These are phyloP conservation scores for Agrilus planipennis DNA, from an alignment of 1,140 invertebrate genomes.

Conservation along the genomic window DNA sequence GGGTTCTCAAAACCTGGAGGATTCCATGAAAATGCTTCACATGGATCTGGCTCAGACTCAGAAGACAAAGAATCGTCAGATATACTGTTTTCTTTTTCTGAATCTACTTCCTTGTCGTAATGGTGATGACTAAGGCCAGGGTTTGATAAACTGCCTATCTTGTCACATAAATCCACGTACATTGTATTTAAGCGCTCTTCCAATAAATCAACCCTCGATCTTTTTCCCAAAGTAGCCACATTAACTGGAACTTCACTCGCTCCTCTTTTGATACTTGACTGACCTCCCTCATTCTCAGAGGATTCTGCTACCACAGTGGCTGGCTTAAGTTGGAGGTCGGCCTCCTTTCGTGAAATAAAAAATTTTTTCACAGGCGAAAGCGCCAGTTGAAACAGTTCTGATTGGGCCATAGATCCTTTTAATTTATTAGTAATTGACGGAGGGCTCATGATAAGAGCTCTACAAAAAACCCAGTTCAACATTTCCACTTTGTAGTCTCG, in stretches of 20 bases:
- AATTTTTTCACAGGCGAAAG: neutral
- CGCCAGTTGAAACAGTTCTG: neutral
- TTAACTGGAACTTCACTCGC: neutral
- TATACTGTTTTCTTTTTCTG: too few relatives aligned
- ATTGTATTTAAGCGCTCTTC: neutral
- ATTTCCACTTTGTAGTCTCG: too few relatives aligned
- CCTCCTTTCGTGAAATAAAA: neutral
- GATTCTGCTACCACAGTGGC: neutral
- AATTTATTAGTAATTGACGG: slow-evolving; percentile 9
- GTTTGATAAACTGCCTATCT: too few relatives aligned
- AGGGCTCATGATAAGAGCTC: slow-evolving; percentile 17
- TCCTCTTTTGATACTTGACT: neutral
- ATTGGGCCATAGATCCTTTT: neutral
- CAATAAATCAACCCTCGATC: neutral
- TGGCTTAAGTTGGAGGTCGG: neutral
- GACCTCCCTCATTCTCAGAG: neutral
- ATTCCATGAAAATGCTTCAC: too few relatives aligned
- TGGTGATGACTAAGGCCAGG: too few relatives aligned
- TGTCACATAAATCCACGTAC: slow-evolving; percentile 1
- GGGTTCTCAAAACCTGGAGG: too few relatives aligned
- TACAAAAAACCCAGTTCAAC: slow-evolving; percentile 15
- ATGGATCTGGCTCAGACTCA: too few relatives aligned
- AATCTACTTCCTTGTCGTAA: too few relatives aligned
- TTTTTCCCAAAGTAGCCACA: neutral
- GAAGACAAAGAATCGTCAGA: too few relatives aligned